phyloP scores from a whole-genome alignment of 2,888 invertebrate species.

The Opisthograptis luteolata region DNA sequence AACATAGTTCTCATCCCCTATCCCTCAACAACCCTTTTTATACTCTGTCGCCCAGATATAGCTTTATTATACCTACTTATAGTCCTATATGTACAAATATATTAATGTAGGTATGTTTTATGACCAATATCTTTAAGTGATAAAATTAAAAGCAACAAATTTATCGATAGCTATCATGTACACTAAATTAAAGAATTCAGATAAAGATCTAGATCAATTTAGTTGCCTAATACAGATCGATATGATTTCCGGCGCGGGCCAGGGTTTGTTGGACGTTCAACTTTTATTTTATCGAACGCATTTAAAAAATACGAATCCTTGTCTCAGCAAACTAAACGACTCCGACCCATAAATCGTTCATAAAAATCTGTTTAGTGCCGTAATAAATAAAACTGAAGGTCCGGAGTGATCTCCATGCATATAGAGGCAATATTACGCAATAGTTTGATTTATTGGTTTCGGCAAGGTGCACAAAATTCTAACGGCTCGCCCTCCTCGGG shows the following conservation, averaged over 20 bases:
- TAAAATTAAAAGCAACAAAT: constrained; percentile 22
- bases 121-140: constrained; percentile 26
- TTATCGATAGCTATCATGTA: constrained; percentile 13
- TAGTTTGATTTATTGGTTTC: constrained; percentile 81
- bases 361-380: constrained; percentile 73
- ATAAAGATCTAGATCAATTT: constrained; percentile 21
- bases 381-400: constrained; percentile 75
- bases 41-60: no score
- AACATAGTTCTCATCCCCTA: no score
- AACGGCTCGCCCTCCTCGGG: constrained; percentile 65
- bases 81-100: no score
- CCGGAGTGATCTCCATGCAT: constrained; percentile 72
- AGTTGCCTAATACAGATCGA: constrained; percentile 3
- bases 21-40: no score
- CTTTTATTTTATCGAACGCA: constrained; percentile 35
- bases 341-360: constrained; percentile 62
- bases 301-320: constrained; percentile 41
- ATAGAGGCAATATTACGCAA: constrained; percentile 78
- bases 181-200: constrained; percentile 2
- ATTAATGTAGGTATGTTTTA: constrained; percentile 34
- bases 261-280: constrained; percentile 34
- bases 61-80: no score
- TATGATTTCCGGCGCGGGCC: constrained; percentile 8
- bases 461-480: constrained; percentile 78
- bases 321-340: constrained; percentile 47